Percentiles rank a stretch among this genome's conserved stretches.
These are phyloP conservation scores for Tipula unca DNA, from an alignment of 2,888 invertebrate species.

Conservation along the genomic window DNA sequence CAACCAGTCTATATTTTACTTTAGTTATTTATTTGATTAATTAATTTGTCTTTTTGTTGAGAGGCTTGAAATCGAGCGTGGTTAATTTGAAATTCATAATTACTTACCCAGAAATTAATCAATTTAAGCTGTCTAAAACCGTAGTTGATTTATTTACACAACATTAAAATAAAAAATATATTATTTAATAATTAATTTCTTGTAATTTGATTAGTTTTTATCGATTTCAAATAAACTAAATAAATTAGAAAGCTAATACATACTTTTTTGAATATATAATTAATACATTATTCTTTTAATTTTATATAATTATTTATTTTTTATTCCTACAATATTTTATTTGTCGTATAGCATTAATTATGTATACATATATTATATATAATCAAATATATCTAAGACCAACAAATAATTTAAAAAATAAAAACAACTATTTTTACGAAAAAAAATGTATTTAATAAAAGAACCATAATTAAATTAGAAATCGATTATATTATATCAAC, in stretches of 20 bases:
- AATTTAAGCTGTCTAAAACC: neutral
- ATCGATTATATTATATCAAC: neutral
- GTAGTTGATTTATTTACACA: neutral
- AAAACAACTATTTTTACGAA: neutral
- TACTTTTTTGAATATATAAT: neutral
- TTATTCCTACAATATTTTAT: neutral
- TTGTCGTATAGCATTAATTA: neutral
- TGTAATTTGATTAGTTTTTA: neutral
- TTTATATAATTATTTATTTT: neutral
- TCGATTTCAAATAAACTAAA: neutral
- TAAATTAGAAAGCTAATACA: neutral
- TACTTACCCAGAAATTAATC: neutral
- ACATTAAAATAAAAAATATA: neutral
- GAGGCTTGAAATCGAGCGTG: neutral
- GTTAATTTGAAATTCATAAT: neutral
- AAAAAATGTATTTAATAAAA: neutral
- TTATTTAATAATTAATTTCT: neutral
- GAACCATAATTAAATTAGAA: neutral
- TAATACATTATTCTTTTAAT: neutral
- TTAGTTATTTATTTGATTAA: neutral
- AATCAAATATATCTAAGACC: neutral
- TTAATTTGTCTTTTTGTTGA: neutral
- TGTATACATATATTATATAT: neutral
- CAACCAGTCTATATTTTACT: neutral
- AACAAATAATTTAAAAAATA: neutral